Base-by-base conservation (phyloP, 2,113 vertebrate species). In the Phalacrocorax carbo region DNA sequence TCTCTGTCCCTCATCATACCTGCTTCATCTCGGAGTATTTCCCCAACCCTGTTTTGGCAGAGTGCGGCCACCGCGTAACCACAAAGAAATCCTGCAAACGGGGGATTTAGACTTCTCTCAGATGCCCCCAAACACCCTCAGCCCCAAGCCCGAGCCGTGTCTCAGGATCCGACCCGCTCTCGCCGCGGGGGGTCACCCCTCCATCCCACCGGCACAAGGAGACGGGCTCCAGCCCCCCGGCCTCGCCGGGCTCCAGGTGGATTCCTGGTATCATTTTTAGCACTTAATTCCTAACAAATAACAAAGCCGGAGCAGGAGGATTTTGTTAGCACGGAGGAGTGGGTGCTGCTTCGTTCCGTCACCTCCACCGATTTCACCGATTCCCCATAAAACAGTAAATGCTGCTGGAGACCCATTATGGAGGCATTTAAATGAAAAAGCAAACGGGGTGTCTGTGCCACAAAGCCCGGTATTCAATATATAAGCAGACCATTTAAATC, bases 321-420 rank as follows among this genome's bases (percentile, higher is more conserved):
- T 48, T 72, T 42, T 0, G 9, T 40, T 38, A 6, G 46, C 1
- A 0, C 0, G 0, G 76, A 27, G 80, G 16, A 34, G 71, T 1
- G 27, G 42, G 51, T 6, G 72, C 75, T 48, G 65, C 61, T 75
- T 30, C 40, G 1, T 86, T 51, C 86, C 62, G 57, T 87, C 94
- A 73, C 96, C 80, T 86, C 82, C 94, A 70, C 83, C 70, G 26
- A 44, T 57, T 78, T 57, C 91, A 70, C 66, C 61, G 40, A 40
- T 75, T 91, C 92, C 94, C 91, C 61, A 38, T n/a, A 78, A 97
- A 97, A 69, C 95, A 87, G 93, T 21, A 25, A 52, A 65, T 3
- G 73, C 85, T 84, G 96, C 94, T 90, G 96, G 95, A 92, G 96
- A 96, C 76, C 54, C 70, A 54, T 95, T 79, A 80, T 0, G n/a